phyloP scores from a whole-genome alignment of 2,113 vertebrate genomes.

The Bubo scandiacus region DNA sequence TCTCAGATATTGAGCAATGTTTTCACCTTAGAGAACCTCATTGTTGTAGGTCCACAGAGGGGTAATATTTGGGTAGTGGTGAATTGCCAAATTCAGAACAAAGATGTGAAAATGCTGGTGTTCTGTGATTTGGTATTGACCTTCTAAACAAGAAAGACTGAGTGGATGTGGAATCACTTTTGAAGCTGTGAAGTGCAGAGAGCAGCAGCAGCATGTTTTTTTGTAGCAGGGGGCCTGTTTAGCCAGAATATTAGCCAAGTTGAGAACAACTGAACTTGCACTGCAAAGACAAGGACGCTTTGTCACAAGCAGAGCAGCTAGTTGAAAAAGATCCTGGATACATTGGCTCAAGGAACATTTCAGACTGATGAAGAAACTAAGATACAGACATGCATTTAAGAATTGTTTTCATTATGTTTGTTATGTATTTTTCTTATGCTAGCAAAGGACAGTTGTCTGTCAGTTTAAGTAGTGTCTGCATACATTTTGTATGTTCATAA shows the following conservation, averaged over 20 bases:
- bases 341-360: not conserved
- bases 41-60: not conserved
- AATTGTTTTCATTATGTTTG: not conserved
- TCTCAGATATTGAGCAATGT: not conserved
- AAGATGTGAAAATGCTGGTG: not conserved
- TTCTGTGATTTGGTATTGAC: not conserved
- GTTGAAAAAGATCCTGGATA: not conserved
- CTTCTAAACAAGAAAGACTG: not conserved
- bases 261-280: not conserved
- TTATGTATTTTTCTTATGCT: not conserved
- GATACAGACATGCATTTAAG: not conserved
- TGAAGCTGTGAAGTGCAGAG: not conserved
- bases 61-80: not conserved
- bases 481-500: not conserved
- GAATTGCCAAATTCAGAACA: not conserved
- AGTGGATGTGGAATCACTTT: not conserved
- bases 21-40: not conserved
- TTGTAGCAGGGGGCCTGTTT: not conserved
- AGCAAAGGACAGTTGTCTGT: not conserved
- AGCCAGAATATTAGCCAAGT: not conserved
- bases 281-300: not conserved
- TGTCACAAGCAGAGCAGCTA: not conserved
- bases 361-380: not conserved
- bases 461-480: not conserved
- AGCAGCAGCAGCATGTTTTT: not conserved